Evolutionary conservation across 2,113 vertebrate genomes (phyloP).

Genomic region (Cynoglossus semilaevis): DNA sequence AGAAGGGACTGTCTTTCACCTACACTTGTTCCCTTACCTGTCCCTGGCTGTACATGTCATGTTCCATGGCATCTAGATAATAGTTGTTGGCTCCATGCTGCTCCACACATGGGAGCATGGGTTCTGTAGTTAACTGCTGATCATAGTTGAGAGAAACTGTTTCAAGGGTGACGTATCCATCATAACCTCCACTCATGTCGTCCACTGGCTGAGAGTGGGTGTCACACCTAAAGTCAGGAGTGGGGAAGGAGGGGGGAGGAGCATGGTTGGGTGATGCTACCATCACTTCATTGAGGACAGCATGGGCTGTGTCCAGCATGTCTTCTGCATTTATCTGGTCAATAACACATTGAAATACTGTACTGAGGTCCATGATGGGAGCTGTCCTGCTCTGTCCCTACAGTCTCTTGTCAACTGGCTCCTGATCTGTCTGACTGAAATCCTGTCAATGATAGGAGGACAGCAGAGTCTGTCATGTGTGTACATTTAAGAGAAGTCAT

Average conservation of each 20-base stretch:
- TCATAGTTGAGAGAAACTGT: neutral
- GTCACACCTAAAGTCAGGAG: neutral
- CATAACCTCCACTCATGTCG: neutral
- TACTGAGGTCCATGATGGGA: neutral
- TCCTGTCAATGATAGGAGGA: neutral
- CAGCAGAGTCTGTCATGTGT: no score
- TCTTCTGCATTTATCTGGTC: neutral
- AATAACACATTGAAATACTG: neutral
- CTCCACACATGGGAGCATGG: neutral
- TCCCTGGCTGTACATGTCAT: neutral
- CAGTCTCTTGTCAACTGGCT: neutral
- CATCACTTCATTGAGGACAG: neutral
- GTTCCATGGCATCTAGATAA: neutral
- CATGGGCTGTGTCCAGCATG: neutral
- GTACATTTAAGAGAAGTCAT: no score
- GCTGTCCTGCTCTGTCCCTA: neutral
- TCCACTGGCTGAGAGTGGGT: neutral
- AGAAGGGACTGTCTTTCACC: neutral
- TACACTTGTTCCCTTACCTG: neutral
- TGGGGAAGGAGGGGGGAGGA: neutral
- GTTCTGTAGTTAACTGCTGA: neutral
- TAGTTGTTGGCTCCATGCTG: neutral
- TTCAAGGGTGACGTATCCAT: neutral
- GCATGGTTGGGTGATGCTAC: neutral
- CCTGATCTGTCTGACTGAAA: neutral